Evolutionary conservation across 2,888 invertebrate species (phyloP).

Genomic region (Malacosoma neustria): DNA sequence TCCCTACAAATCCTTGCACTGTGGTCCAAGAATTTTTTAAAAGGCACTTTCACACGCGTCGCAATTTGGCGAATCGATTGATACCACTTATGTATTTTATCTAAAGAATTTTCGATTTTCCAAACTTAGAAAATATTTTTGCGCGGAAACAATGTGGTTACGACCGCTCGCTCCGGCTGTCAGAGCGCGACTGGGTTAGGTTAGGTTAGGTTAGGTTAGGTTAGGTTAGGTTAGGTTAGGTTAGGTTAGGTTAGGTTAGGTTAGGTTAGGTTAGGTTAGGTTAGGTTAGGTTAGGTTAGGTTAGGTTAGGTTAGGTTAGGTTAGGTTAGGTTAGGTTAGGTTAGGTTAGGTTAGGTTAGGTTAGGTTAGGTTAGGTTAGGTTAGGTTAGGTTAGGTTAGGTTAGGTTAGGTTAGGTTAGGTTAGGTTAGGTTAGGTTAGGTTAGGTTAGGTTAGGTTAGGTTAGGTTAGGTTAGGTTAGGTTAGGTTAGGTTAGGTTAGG

Average conservation of each 20-base stretch:
- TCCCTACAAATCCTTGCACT: too few relatives aligned
- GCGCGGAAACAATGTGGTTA: slow-evolving; percentile 1
- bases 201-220: slow-evolving; percentile 9
- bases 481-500: slow-evolving; percentile 9
- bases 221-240: slow-evolving; percentile 7
- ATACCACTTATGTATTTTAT: too few relatives aligned
- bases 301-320: slow-evolving; percentile 10
- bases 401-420: slow-evolving; percentile 6
- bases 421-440: slow-evolving; percentile 8
- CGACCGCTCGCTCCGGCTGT: too few relatives aligned
- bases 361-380: slow-evolving; percentile 11
- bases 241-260: slow-evolving; percentile 5
- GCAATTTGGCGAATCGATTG: slow-evolving; percentile 7
- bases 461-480: slow-evolving; percentile 11
- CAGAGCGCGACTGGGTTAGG: not conserved
- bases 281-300: slow-evolving; percentile 9
- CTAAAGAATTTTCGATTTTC: too few relatives aligned
- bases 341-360: slow-evolving; percentile 12
- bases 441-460: slow-evolving; percentile 12
- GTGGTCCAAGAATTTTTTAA: not conserved
- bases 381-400: slow-evolving; percentile 7
- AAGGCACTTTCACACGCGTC: too few relatives aligned
- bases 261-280: slow-evolving; percentile 10
- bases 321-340: slow-evolving; percentile 10
- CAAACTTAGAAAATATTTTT: too few relatives aligned